Percentiles rank a stretch among this genome's conserved stretches.
These are phyloP conservation scores for Anagrus nilaparvatae DNA, from an alignment of 1,140 invertebrate genomes.

Conservation along the genomic window DNA sequence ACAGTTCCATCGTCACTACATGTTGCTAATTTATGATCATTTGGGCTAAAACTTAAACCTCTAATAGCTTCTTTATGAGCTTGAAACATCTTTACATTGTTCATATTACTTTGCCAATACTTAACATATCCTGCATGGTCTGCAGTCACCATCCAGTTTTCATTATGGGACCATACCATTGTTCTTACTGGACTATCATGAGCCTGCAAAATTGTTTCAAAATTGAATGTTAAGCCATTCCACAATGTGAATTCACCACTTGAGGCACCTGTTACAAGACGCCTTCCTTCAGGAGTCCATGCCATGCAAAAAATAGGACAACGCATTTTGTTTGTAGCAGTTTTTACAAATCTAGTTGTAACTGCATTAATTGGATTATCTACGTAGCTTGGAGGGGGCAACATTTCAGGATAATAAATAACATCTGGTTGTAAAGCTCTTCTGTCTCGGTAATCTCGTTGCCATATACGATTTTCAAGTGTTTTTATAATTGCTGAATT, in stretches of 20 bases:
- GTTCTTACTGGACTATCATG: conserved; percentile 95
- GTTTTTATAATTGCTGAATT: conserved; percentile 91
- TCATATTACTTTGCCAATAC: conserved; percentile 99
- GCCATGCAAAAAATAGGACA: conserved; percentile 98
- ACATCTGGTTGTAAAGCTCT: conserved; percentile 83
- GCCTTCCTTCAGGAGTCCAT: conserved; percentile 97
- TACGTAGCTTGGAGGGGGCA: conserved; percentile 79
- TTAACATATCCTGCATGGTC: conserved; percentile 98
- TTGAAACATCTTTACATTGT: conserved; percentile 99
- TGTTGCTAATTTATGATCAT: conserved; percentile 96
- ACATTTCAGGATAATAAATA: conserved; percentile 77
- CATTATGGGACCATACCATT: conserved; percentile 99
- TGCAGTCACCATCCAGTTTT: conserved; percentile 99
- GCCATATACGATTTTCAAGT: conserved; percentile 88
- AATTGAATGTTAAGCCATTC: conserved; percentile 99
- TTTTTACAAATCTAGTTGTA: conserved; percentile 92
- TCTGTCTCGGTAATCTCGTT: conserved; percentile 79
- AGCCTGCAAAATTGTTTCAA: conserved; percentile 99
- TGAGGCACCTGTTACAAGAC: conserved; percentile 95
- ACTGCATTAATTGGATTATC: conserved; percentile 97
- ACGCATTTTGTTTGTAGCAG: conserved; percentile 98
- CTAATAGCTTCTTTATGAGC: conserved; percentile 99
- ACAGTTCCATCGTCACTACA: conserved; percentile 99
- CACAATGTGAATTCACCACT: conserved; percentile 99
- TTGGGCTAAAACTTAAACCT: conserved; percentile 98